Evolutionary conservation across 2,113 vertebrate genomes (phyloP).

Genomic region (Larimichthys crocea): DNA sequence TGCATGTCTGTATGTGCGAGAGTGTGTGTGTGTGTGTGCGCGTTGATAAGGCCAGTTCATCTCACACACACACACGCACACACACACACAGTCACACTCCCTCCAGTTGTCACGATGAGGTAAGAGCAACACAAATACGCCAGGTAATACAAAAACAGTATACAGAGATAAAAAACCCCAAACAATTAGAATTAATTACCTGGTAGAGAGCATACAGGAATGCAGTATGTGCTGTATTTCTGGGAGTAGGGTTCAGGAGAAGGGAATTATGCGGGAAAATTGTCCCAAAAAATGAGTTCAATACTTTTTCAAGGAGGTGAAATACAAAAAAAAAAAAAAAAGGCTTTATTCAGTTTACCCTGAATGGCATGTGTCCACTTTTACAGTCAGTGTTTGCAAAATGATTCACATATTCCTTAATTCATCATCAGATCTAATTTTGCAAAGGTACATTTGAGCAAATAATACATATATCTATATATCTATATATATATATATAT

Average conservation of each 20-base stretch:
- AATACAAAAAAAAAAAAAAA: slow-evolving; percentile 11
- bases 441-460: slow-evolving; percentile 5
- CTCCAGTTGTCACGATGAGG: slow-evolving; percentile 84
- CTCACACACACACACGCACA: slow-evolving; percentile 28
- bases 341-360: slow-evolving; percentile 32
- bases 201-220: slow-evolving; percentile 57
- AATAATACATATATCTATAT: neutral
- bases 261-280: slow-evolving; percentile 3
- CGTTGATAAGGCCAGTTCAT: slow-evolving; percentile 37
- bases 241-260: neutral
- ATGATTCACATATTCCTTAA: slow-evolving; percentile 25
- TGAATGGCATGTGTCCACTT: slow-evolving; percentile 35
- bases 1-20: slow-evolving; percentile 54
- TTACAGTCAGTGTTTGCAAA: slow-evolving; percentile 40
- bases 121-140: slow-evolving; percentile 80
- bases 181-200: slow-evolving; percentile 56
- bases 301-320: slow-evolving; percentile 37
- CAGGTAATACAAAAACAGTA: slow-evolving; percentile 71
- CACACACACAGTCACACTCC: slow-evolving; percentile 59
- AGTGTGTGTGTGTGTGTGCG: neutral
- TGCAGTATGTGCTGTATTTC: slow-evolving; percentile 56
- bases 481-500: neutral
- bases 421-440: slow-evolving; percentile 29
- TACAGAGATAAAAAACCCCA: slow-evolving; percentile 62
- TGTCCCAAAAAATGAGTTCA: slow-evolving; percentile 9